phyloP scores from a whole-genome alignment of 2,888 invertebrate genomes.

The Papilio demoleus region DNA sequence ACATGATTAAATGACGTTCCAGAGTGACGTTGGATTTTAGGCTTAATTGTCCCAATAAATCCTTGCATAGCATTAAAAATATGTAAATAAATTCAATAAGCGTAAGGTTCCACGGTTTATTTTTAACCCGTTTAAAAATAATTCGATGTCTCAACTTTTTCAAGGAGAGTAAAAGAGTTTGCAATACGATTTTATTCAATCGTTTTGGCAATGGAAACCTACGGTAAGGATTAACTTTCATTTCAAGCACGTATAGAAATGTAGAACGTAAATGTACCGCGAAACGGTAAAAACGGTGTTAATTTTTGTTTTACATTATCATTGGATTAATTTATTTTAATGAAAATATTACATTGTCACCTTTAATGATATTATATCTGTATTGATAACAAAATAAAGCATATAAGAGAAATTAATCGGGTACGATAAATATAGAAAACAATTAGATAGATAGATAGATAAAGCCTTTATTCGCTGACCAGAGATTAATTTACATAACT shows the following conservation, averaged over 20 bases:
- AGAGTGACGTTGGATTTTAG: not conserved
- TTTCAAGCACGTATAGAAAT: conserved; percentile 36
- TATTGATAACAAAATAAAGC: too few species aligned
- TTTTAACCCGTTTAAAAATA: not conserved
- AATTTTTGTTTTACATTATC: conserved; percentile 39
- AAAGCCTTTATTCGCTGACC: too few species aligned
- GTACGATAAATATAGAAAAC: too few species aligned
- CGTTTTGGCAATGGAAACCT: not conserved
- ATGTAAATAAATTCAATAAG: conserved; percentile 17
- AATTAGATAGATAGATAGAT: too few species aligned
- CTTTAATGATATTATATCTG: too few species aligned
- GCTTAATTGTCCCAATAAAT: conserved; percentile 13
- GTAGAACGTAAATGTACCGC: conserved; percentile 37
- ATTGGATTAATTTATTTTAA: conserved; percentile 24
- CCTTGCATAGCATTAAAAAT: conserved; percentile 12
- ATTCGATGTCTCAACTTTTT: not conserved
- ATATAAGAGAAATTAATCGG: too few species aligned
- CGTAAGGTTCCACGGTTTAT: not conserved
- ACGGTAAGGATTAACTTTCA: conserved; percentile 34
- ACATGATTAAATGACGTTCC: not conserved
- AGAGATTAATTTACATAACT: too few species aligned
- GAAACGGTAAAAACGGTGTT: conserved; percentile 38
- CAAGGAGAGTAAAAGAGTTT: not conserved
- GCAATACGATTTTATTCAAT: not conserved
- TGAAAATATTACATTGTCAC: conserved; percentile 22